These are phyloP conservation scores for Centrocercus urophasianus DNA, from an alignment of 2,113 vertebrate species.

Conservation along the genomic window DNA sequence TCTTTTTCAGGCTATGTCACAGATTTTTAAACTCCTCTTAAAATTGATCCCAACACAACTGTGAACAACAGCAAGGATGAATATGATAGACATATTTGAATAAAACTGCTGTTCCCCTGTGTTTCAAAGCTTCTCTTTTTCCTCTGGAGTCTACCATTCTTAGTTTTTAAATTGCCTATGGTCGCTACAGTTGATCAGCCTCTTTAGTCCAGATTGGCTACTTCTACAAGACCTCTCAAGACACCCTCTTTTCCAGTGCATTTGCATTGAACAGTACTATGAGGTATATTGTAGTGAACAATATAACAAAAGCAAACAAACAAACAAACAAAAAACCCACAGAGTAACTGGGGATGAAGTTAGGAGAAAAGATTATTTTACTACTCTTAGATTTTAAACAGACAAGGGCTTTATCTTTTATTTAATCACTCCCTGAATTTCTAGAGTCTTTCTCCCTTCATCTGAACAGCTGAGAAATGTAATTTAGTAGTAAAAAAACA, in stretches of 20 bases:
- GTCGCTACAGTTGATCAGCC: neutral
- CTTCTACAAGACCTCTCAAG: constrained; percentile 9
- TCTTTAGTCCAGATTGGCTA: constrained; percentile 1
- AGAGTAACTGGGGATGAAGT: neutral
- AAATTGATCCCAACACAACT: neutral
- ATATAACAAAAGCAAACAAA: neutral
- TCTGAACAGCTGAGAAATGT: constrained; percentile 35
- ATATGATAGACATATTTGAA: neutral
- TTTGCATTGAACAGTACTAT: constrained; percentile 35
- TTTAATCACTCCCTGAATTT: neutral
- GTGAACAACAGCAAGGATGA: neutral
- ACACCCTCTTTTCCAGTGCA: neutral
- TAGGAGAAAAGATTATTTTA: neutral
- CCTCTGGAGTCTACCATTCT: neutral
- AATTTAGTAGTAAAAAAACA: neutral
- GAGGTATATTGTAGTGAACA: constrained; percentile 23
- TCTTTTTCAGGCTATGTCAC: neutral
- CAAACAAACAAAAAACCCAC: neutral
- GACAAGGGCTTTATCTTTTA: neutral
- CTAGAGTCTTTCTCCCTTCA: neutral
- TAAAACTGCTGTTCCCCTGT: neutral
- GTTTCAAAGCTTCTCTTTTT: neutral
- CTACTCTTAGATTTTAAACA: constrained; percentile 25
- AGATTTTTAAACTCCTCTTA: neutral
- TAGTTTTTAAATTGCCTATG: constrained; percentile 1